phyloP scores from a whole-genome alignment of 2,113 vertebrate species.

The Phaethon lepturus region DNA sequence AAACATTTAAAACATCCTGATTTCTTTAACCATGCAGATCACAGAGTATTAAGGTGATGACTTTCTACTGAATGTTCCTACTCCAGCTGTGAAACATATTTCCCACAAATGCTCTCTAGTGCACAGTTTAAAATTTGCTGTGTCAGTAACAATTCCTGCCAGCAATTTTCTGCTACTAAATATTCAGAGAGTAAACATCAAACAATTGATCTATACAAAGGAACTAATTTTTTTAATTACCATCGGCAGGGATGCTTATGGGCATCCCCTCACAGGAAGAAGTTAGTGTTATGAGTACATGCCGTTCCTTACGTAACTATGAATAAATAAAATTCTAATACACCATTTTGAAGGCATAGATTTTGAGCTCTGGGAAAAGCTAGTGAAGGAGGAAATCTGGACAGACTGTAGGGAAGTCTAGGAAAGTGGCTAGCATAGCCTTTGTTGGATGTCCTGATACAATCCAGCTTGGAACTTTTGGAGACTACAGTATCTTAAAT shows the following conservation, averaged over 20 bases:
- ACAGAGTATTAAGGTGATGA: neutral
- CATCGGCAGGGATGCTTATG: neutral
- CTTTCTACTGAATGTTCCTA: neutral
- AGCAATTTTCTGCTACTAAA: neutral
- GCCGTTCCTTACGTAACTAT: neutral
- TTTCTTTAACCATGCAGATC: neutral
- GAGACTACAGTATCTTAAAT: neutral
- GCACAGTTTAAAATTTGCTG: neutral
- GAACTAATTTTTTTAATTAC: neutral
- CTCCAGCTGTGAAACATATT: neutral
- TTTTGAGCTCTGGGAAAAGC: neutral
- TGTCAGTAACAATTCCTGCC: neutral
- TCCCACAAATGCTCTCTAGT: neutral
- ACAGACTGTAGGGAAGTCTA: neutral
- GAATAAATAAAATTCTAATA: neutral
- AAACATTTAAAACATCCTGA: neutral
- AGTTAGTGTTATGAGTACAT: neutral
- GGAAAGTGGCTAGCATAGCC: accelerated
- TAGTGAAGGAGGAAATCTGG: neutral
- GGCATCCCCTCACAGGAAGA: neutral
- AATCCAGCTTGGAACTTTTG: neutral
- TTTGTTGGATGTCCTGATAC: neutral
- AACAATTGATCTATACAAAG: neutral
- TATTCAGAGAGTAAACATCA: neutral
- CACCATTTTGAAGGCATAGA: neutral